A percentile compares a stretch with the other conserved stretches of the same genome.
Evolutionary conservation across 1,140 invertebrate species (phyloP).

Genomic region (Drosophila malerkotliana): DNA sequence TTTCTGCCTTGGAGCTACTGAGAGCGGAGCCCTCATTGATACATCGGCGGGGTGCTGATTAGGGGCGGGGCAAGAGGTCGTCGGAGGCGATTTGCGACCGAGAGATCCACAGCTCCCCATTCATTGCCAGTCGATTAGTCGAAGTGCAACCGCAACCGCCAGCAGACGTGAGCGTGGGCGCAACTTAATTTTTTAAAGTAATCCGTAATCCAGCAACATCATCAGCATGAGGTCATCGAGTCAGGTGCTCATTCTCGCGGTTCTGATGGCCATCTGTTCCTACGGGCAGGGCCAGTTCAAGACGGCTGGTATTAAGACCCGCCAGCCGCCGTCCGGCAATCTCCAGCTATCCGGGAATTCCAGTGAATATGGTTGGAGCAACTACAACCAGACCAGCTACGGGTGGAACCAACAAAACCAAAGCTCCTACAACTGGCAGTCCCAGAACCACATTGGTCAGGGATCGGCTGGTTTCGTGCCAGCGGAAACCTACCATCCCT

Average conservation of each 20-base stretch:
- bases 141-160: constrained; percentile 64
- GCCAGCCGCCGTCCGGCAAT: constrained; percentile 63
- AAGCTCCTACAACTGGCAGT: constrained; percentile 6
- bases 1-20: constrained; percentile 8
- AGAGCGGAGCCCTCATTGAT: constrained; percentile 60
- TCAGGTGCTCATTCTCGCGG: constrained; percentile 17
- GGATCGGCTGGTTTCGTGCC: constrained; percentile 52
- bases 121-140: constrained; percentile 48
- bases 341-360: constrained; percentile 51
- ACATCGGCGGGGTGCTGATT: constrained; percentile 57
- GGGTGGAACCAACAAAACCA: constrained; percentile 11
- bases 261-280: constrained; percentile 32
- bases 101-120: constrained; percentile 21
- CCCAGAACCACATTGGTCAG: constrained; percentile 31
- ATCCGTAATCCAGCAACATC: constrained; percentile 34
- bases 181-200: constrained; percentile 5
- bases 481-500: constrained; percentile 63
- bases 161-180: constrained; percentile 51
- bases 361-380: constrained; percentile 25
- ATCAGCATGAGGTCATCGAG: constrained; percentile 55
- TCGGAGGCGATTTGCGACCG: constrained; percentile 40
- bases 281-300: constrained; percentile 55
- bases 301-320: constrained; percentile 76
- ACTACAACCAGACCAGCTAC: constrained; percentile 3
- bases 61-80: constrained; percentile 32